These are phyloP conservation scores for Pegea sp. DNA, from an alignment of 23 tunicate species.

Conservation along the genomic window DNA sequence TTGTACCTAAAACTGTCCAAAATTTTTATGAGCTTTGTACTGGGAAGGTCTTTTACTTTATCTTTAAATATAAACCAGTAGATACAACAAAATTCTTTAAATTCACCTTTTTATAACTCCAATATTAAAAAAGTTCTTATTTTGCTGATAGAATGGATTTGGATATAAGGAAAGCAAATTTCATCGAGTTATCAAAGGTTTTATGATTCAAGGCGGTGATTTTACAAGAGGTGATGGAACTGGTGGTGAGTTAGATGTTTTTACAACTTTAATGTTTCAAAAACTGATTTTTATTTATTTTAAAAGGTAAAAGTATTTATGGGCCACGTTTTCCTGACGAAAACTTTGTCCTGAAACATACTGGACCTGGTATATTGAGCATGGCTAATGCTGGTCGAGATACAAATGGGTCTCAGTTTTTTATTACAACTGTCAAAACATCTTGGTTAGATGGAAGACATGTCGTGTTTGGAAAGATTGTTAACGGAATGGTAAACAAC, in stretches of 20 bases:
- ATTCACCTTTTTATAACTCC: too few species aligned
- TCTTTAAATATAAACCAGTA: not conserved
- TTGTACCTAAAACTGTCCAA: conserved; percentile 70
- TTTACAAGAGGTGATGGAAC: conserved; percentile 69
- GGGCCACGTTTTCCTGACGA: conserved; percentile 63
- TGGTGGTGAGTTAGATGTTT: conserved; percentile 34
- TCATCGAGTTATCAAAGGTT: conserved; percentile 66
- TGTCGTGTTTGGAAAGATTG: conserved; percentile 69
- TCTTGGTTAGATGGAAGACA: conserved; percentile 67
- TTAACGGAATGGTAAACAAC: conserved; percentile 50
- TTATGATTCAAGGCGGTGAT: conserved; percentile 91
- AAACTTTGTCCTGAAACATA: conserved; percentile 56
- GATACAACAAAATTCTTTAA: not conserved
- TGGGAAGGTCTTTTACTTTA: not conserved
- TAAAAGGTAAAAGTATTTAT: conserved; percentile 44
- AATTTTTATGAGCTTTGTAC: conserved; percentile 62
- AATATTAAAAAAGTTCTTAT: too few species aligned
- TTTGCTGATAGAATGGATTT: conserved; percentile 14
- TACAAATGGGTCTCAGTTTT: conserved; percentile 66
- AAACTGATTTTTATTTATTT: not conserved
- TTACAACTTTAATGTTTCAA: not conserved
- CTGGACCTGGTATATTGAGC: conserved; percentile 45
- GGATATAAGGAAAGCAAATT: conserved; percentile 70
- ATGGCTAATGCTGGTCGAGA: conserved; percentile 66
- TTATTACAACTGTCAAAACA: conserved; percentile 55